Conservation (phyloP, 2,888 invertebrate genomes). For the Archips crataeganus region DNA sequence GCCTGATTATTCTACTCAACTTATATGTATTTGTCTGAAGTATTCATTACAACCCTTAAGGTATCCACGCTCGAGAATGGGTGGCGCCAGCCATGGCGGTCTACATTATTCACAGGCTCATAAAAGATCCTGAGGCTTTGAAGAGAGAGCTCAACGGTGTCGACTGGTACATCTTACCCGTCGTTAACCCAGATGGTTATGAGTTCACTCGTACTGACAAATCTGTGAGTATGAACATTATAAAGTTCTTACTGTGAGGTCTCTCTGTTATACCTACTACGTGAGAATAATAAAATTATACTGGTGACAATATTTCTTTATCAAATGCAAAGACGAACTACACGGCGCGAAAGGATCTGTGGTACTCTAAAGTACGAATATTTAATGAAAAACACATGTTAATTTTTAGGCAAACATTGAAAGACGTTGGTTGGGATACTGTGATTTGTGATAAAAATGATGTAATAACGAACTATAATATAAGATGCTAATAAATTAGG, state of each 20-base stretch:
- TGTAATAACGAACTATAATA: too few species aligned
- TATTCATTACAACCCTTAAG: slow-evolving; percentile 50
- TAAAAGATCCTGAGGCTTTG: slow-evolving; percentile 61
- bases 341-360: too few species aligned
- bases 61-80: slow-evolving; percentile 89
- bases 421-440: too few species aligned
- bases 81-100: slow-evolving; percentile 87
- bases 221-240: slow-evolving; percentile 61
- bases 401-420: too few species aligned
- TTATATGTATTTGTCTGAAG: neutral
- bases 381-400: too few species aligned
- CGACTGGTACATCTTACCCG: slow-evolving; percentile 89
- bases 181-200: slow-evolving; percentile 91
- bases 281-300: too few species aligned
- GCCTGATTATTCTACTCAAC: neutral
- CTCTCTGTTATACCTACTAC: neutral
- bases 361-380: too few species aligned
- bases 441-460: too few species aligned
- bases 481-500: too few species aligned
- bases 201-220: slow-evolving; percentile 81
- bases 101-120: slow-evolving; percentile 85
- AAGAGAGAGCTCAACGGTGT: slow-evolving; percentile 82
- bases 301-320: too few species aligned
- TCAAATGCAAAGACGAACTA: too few species aligned
- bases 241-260: neutral